phyloP scores from a whole-genome alignment of 2,888 invertebrate species.

The Spodoptera littoralis region DNA sequence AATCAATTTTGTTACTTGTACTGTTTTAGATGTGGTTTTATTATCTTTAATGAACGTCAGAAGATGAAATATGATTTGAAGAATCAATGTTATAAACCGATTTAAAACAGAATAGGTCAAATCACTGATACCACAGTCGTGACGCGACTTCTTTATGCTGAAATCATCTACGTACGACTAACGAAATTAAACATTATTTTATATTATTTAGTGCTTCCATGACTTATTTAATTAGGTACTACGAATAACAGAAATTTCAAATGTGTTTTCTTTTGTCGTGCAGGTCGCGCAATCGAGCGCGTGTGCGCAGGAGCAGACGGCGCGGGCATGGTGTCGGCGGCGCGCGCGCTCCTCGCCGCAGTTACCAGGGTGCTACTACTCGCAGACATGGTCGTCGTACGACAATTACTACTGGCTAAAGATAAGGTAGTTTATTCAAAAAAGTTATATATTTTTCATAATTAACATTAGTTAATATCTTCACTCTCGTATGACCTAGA shows the following conservation, averaged over 20 bases:
- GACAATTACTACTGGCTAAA: conserved; percentile 97
- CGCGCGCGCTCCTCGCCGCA: conserved; percentile 96
- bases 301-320: conserved; percentile 94
- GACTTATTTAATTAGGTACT: no score
- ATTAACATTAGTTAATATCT: no score
- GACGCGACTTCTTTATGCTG: no score
- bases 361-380: conserved; percentile 98
- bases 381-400: conserved; percentile 99
- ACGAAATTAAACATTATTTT: no score
- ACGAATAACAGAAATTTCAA: no score
- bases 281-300: conserved; percentile 97
- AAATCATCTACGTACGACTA: no score
- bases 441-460: no score
- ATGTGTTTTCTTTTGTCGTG: conserved; percentile 31
- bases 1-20: conserved; percentile 3
- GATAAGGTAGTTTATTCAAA: conserved; percentile 92
- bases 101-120: no score
- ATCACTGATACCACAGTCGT: no score
- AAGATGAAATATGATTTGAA: no score
- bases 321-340: conserved; percentile 96
- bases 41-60: conserved; percentile 1
- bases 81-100: not conserved
- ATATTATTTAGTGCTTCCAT: no score
- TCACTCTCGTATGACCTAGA: not conserved
- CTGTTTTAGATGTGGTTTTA: not conserved